phyloP scores from a whole-genome alignment of 2,797 vertebrate genomes.

The Poecilia velifera region DNA sequence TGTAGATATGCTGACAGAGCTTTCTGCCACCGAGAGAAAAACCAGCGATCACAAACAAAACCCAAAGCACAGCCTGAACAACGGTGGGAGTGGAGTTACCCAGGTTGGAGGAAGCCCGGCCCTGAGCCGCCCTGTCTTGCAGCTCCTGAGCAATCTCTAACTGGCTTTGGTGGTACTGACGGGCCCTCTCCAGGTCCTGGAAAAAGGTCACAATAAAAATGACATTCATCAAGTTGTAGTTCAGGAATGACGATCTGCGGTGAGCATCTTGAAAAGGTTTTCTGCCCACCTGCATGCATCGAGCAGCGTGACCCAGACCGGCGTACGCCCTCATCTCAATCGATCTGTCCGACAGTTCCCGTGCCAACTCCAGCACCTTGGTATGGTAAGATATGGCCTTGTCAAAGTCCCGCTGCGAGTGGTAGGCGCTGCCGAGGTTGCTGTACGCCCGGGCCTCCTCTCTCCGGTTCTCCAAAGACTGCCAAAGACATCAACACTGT shows the following conservation, averaged over 20 bases:
- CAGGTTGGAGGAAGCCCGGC: slow-evolving; percentile 93
- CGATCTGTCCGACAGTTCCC: slow-evolving; percentile 87
- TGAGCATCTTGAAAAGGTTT: not conserved
- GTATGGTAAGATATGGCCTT: slow-evolving; percentile 95
- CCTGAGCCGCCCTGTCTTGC: slow-evolving; percentile 92
- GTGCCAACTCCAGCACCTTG: slow-evolving; percentile 89
- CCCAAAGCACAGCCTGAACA: not conserved
- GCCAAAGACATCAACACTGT: slow-evolving; percentile 1
- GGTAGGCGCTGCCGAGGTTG: slow-evolving; percentile 96
- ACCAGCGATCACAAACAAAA: not conserved
- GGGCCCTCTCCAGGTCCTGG: slow-evolving; percentile 91
- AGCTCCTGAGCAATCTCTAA: slow-evolving; percentile 89
- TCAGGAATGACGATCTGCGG: not conserved
- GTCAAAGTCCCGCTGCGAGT: slow-evolving; percentile 94
- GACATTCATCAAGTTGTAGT: not conserved
- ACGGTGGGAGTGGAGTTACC: slow-evolving; percentile 73
- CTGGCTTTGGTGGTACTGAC: slow-evolving; percentile 92
- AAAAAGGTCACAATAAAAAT: not conserved
- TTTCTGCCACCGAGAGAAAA: not conserved
- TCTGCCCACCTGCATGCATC: slow-evolving; percentile 88
- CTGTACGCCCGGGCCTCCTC: slow-evolving; percentile 97
- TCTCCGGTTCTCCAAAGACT: slow-evolving; percentile 85
- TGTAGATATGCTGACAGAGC: not conserved
- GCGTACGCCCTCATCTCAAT: slow-evolving; percentile 96
- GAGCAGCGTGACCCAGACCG: slow-evolving; percentile 93